phyloP scores from a whole-genome alignment of 35 echinoderm and acorn worm genomes.

The Diadema setosum region DNA sequence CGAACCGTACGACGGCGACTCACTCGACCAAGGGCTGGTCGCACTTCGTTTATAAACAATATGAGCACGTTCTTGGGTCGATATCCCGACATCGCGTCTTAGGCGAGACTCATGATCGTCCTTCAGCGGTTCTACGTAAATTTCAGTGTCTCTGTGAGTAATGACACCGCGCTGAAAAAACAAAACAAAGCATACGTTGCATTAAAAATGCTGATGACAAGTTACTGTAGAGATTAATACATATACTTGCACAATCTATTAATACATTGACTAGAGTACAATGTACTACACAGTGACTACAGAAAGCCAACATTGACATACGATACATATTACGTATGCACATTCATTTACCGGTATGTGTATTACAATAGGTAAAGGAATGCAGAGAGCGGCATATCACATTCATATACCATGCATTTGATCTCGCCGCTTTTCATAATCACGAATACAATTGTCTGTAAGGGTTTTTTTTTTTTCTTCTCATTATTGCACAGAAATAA shows the following conservation, averaged over 20 bases:
- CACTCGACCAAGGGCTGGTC: not conserved
- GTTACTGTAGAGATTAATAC: not conserved
- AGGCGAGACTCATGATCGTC: not conserved
- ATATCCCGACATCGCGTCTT: not conserved
- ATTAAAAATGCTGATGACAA: not conserved
- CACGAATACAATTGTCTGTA: no score
- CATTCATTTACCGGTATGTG: not conserved
- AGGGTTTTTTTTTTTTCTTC: not conserved
- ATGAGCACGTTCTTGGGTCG: not conserved
- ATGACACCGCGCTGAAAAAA: not conserved
- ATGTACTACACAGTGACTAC: not conserved
- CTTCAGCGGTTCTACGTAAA: not conserved
- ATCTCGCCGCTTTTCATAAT: no score
- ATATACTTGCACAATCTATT: not conserved
- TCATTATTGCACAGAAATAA: not conserved
- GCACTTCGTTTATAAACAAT: slow-evolving; percentile 1
- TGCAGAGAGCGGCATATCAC: no score
- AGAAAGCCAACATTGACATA: not conserved
- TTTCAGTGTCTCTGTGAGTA: not conserved
- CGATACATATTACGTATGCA: not conserved
- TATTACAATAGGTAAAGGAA: not conserved
- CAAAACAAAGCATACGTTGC: not conserved
- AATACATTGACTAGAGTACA: not conserved
- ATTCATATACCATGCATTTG: no score
- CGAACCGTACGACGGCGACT: not conserved